Evolutionary conservation across 1,140 invertebrate species (phyloP), one percentile per base, ranked within the genome.

Genomic region (Trichonephila clavipes): DNA sequence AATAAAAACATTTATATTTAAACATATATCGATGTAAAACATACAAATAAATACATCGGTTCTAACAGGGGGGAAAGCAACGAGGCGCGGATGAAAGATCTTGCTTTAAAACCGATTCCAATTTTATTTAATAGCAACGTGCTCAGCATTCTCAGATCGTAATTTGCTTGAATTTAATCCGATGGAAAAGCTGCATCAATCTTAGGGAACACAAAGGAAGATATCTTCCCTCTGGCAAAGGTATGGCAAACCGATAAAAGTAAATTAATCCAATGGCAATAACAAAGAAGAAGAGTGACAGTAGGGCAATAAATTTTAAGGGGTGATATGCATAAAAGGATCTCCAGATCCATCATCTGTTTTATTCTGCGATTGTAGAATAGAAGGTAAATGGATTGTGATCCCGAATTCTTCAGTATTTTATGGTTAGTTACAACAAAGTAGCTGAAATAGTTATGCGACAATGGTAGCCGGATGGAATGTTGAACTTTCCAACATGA

Each of bases 161-260:
- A 72, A 72, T 72, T 72, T 72, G 69, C 69, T 24, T 14, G 69
- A 72, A 72, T 72, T 72, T 72, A 72, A 72, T 72, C 69, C 69
- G n/a, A 72, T 28, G 24, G 69, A 28, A 72, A 28, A 72, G 69
- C 69, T 72, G 24, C 69, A 72, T 72, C 34, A 72, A 72, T 72
- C 69, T 72, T 72, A 1, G 4, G 24, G n/a, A n/a, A 4, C 69
- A 72, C 69, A 72, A 72, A 28, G 64, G 69, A 2, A 34, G 69
- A 4, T 12, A n/a, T 34, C 69, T 5, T 16, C n/a, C n/a, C 69
- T 5, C 10, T 5, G 10, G n/a, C 10, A 28, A 14, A 28, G 69
- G 69, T 72, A 72, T 16, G 24, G 69, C 14, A 28, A 24, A 16
- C n/a, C 69, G 24, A 72, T 28, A 72, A 72, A 72, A 72, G 28